phyloP scores from a whole-genome alignment of 2,888 invertebrate genomes.

The Plagodis dolabraria region DNA sequence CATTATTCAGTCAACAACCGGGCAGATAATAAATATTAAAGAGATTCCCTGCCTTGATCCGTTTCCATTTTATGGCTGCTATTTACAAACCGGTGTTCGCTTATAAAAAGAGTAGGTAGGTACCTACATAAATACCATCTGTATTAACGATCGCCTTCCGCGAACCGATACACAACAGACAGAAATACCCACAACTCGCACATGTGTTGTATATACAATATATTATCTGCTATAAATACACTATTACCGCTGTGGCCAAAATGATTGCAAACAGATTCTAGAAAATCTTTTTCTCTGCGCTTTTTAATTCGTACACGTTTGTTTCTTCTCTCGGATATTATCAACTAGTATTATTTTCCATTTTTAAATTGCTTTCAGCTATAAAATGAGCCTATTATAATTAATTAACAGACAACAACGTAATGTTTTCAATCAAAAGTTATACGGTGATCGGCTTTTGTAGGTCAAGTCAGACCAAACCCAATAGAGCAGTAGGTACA shows the following conservation, averaged over 20 bases:
- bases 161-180: conserved; percentile 35
- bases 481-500: too few species aligned
- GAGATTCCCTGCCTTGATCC: conserved; percentile 66
- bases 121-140: conserved; percentile 31
- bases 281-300: conserved; percentile 10
- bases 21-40: conserved; percentile 56
- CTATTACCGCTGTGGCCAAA: conserved; percentile 25
- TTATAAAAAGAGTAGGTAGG: conserved; percentile 40
- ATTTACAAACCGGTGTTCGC: conserved; percentile 37
- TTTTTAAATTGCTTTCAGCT: too few species aligned
- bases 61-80: conserved; percentile 55
- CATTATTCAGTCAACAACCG: conserved; percentile 64
- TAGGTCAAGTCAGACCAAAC: too few species aligned
- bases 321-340: background rate
- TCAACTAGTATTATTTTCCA: too few species aligned
- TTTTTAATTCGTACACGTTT: background rate
- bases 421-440: too few species aligned
- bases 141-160: conserved; percentile 40
- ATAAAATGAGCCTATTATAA: too few species aligned
- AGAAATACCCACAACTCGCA: conserved; percentile 36
- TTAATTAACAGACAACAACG: too few species aligned
- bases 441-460: too few species aligned
- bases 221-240: conserved; percentile 32
- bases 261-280: conserved; percentile 34
- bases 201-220: conserved; percentile 23